Conservation (phyloP, 2,797 vertebrate genomes). For the Brachyalestes nurse region DNA sequence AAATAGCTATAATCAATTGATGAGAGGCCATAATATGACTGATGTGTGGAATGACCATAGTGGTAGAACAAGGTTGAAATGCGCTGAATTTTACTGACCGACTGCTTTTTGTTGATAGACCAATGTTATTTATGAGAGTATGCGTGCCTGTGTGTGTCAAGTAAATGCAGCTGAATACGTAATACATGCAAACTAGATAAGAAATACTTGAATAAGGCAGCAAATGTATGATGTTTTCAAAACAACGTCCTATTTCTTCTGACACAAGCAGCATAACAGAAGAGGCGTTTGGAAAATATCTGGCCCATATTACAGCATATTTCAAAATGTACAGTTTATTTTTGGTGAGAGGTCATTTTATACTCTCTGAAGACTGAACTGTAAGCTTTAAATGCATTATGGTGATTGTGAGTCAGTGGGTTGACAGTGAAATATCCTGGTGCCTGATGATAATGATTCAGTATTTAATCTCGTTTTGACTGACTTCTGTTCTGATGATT, state of each 20-base stretch:
- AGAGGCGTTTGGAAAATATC: constrained; percentile 25
- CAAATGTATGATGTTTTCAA: constrained; percentile 29
- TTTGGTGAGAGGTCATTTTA: neutral
- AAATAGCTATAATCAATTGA: constrained; percentile 17
- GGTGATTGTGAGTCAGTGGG: constrained; percentile 30
- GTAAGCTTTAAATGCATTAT: constrained; percentile 58
- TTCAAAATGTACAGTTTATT: constrained; percentile 44
- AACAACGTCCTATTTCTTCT: neutral
- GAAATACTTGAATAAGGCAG: constrained; percentile 11
- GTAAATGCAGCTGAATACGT: constrained; percentile 16
- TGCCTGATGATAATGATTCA: constrained; percentile 33
- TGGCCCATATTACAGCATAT: constrained; percentile 32
- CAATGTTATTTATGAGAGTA: constrained; percentile 50
- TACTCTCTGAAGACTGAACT: constrained; percentile 41
- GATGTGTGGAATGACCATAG: constrained; percentile 2
- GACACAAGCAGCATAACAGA: neutral
- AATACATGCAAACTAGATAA: constrained; percentile 11
- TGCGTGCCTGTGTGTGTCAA: constrained; percentile 16
- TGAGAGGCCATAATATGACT: constrained; percentile 26
- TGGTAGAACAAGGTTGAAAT: constrained; percentile 32
- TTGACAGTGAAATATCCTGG: constrained; percentile 48
- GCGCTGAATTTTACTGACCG: constrained; percentile 33
- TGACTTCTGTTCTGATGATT: constrained; percentile 30
- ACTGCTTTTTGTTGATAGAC: constrained; percentile 53
- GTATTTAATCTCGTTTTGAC: constrained; percentile 38